phyloP scores from a whole-genome alignment of 2,888 invertebrate species.

The Drosophila borborema region DNA sequence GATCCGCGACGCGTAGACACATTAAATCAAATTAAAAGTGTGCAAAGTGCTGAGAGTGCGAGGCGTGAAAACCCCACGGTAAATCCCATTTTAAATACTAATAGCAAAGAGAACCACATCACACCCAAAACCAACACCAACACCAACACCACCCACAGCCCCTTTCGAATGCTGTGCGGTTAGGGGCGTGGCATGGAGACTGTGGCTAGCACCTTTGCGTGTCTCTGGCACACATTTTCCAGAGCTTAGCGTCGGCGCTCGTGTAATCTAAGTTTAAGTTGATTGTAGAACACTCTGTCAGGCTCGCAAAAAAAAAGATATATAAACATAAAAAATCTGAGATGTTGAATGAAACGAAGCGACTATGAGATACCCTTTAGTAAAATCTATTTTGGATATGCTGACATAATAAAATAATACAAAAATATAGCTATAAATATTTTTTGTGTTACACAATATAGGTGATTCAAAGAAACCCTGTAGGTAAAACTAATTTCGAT shows the following conservation, averaged over 20 bases:
- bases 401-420: not conserved
- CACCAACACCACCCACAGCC: not conserved
- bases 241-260: slow-evolving; percentile 67
- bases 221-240: slow-evolving; percentile 68
- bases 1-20: slow-evolving; percentile 71
- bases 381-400: accelerated
- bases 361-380: slow-evolving; percentile 32
- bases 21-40: slow-evolving; percentile 82
- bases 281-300: slow-evolving; percentile 66
- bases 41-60: slow-evolving; percentile 63
- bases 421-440: not conserved
- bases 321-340: not conserved
- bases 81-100: slow-evolving; percentile 80
- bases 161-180: slow-evolving; percentile 26
- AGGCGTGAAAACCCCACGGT: slow-evolving; percentile 76
- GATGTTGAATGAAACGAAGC: not conserved
- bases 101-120: slow-evolving; percentile 53
- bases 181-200: slow-evolving; percentile 36
- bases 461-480: not conserved
- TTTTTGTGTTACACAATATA: not conserved
- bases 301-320: slow-evolving; percentile 14
- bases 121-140: too few species aligned
- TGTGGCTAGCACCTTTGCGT: slow-evolving; percentile 27
- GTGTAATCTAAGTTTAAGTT: slow-evolving; percentile 80
- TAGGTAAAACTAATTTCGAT: too few species aligned